Conservation (phyloP, 2,797 vertebrate genomes). For the Heliangelus exortis region DNA sequence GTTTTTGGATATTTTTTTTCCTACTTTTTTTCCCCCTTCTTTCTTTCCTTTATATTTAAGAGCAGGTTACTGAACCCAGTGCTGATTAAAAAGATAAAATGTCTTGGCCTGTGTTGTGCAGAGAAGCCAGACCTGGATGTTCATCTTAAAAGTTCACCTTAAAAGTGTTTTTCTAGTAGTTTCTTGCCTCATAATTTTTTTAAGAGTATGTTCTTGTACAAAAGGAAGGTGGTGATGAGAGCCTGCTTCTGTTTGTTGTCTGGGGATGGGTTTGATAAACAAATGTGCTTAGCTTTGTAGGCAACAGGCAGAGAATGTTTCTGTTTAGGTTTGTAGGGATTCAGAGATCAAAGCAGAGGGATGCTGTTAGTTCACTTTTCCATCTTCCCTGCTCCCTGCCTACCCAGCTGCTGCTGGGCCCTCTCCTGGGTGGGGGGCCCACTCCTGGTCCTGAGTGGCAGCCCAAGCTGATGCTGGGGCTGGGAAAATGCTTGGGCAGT, state of each 20-base stretch:
- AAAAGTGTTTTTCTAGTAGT: background rate
- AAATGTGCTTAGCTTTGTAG: background rate
- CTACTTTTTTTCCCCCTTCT: background rate
- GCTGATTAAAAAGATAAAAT: background rate
- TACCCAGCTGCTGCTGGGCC: background rate
- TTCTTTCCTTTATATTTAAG: background rate
- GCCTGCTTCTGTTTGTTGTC: fast-evolving
- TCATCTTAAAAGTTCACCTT: background rate
- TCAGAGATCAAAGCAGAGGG: background rate
- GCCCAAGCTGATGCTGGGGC: background rate
- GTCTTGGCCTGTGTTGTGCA: background rate
- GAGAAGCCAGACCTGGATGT: background rate
- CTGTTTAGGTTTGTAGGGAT: background rate
- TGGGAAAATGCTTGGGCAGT: background rate
- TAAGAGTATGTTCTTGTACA: background rate
- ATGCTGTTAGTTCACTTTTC: background rate
- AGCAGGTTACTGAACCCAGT: fast-evolving
- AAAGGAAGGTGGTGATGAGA: background rate
- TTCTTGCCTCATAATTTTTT: background rate
- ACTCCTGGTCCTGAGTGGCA: background rate
- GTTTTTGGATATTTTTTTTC: no score
- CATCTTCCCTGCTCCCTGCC: background rate
- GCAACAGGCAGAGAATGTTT: background rate
- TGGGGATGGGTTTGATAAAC: background rate
- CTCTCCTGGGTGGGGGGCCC: background rate